Conservation (phyloP, 2,888 invertebrate genomes). For the Coenonympha arcania region DNA sequence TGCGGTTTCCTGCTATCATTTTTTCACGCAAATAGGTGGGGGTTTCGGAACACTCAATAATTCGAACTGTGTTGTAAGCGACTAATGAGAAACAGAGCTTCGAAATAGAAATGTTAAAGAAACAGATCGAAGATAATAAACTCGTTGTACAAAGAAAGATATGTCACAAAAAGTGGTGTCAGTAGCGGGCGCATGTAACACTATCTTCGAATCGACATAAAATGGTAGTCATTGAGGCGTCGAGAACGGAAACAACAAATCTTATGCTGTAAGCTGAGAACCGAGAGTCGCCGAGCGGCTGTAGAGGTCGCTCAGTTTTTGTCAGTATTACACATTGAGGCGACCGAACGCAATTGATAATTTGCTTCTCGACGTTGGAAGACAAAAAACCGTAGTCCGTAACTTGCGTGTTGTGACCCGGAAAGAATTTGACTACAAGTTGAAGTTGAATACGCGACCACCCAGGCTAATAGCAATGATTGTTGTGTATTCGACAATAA, state of each 20-base stretch:
- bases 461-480: constrained; percentile 43
- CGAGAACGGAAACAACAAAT: constrained; percentile 72
- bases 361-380: constrained; percentile 53
- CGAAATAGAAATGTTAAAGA: constrained; percentile 41
- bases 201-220: constrained; percentile 72
- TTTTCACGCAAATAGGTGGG: neutral
- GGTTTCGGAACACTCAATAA: constrained; percentile 19
- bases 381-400: too few species aligned
- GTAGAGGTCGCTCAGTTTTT: constrained; percentile 61
- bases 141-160: constrained; percentile 63
- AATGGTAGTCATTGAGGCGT: constrained; percentile 72
- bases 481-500: constrained; percentile 48
- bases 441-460: constrained; percentile 52
- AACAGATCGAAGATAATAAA: constrained; percentile 62
- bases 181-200: constrained; percentile 71
- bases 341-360: constrained; percentile 46
- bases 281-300: constrained; percentile 50
- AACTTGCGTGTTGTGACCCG: constrained; percentile 61
- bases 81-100: constrained; percentile 43
- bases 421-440: constrained; percentile 45
- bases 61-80: constrained; percentile 22
- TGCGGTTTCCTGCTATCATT: constrained; percentile 60
- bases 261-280: constrained; percentile 61
- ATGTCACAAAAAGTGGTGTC: constrained; percentile 70
- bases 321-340: constrained; percentile 37